These are phyloP conservation scores for Rana temporaria DNA, from an alignment of 2,113 vertebrate genomes.

Conservation along the genomic window DNA sequence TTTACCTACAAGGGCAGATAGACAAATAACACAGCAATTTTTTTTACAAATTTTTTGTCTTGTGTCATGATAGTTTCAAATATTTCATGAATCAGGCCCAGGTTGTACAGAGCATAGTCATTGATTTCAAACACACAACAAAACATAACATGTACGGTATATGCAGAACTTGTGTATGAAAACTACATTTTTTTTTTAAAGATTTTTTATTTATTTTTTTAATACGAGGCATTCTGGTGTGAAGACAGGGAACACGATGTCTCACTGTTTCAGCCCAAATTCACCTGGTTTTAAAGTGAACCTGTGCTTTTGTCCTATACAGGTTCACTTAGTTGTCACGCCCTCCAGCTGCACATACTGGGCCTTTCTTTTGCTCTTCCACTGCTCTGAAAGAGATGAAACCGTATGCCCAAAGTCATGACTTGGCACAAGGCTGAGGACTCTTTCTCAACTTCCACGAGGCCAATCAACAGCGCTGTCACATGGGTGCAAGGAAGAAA, in stretches of 20 bases:
- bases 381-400: too few relatives aligned
- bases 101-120: conserved; percentile 74
- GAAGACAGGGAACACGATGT: conserved; percentile 75
- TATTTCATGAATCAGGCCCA: conserved; percentile 83
- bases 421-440: too few relatives aligned
- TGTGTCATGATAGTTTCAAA: conserved; percentile 40
- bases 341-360: too few relatives aligned
- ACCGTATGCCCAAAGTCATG: too few relatives aligned
- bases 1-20: neutral
- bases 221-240: conserved; percentile 73
- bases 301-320: too few relatives aligned
- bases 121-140: conserved; percentile 63
- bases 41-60: neutral
- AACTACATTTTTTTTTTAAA: conserved; percentile 73
- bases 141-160: conserved; percentile 60
- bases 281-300: too few relatives aligned
- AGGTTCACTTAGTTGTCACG: too few relatives aligned
- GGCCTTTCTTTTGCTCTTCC: too few relatives aligned
- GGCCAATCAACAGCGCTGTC: too few relatives aligned
- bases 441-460: too few relatives aligned
- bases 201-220: conserved; percentile 63
- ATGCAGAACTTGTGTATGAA: conserved; percentile 78
- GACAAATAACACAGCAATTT: neutral
- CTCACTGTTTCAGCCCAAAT: conserved; percentile 62
- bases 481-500: too few relatives aligned